Conservation (phyloP, 2,888 invertebrate genomes). For the Elgonia sp. region DNA sequence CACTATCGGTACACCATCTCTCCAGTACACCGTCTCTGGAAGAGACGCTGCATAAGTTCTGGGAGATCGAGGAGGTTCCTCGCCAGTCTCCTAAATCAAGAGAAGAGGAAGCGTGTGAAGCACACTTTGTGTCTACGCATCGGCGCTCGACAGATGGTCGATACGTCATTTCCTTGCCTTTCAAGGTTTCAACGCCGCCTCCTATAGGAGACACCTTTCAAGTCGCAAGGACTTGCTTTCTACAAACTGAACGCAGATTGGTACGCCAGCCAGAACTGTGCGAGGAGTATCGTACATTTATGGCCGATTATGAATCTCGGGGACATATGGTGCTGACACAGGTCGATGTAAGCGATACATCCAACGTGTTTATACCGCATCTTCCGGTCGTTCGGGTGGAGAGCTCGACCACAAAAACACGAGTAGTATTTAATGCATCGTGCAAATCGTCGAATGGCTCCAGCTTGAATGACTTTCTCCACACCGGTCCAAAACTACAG, state of each 20-base stretch:
- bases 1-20: not conserved
- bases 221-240: not conserved
- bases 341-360: not conserved
- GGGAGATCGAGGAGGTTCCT: not conserved
- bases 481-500: slow-evolving; percentile 18
- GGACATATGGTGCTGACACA: too few relatives aligned
- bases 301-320: too few relatives aligned
- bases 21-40: not conserved
- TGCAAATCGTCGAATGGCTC: not conserved
- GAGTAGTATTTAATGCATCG: slow-evolving; percentile 25
- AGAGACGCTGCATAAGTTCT: not conserved
- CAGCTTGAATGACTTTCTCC: slow-evolving; percentile 9
- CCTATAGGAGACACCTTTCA: not conserved
- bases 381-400: not conserved
- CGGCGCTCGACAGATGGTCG: not conserved
- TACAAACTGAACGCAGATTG: not conserved
- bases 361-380: slow-evolving; percentile 28
- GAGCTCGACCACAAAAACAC: not conserved
- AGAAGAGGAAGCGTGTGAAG: not conserved
- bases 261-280: not conserved
- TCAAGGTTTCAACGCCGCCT: not conserved
- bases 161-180: not conserved
- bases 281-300: not conserved
- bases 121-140: not conserved
- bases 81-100: not conserved